Evolutionary conservation across 2,797 vertebrate genomes (phyloP).

Genomic region (Paedocypris micromegethes): DNA sequence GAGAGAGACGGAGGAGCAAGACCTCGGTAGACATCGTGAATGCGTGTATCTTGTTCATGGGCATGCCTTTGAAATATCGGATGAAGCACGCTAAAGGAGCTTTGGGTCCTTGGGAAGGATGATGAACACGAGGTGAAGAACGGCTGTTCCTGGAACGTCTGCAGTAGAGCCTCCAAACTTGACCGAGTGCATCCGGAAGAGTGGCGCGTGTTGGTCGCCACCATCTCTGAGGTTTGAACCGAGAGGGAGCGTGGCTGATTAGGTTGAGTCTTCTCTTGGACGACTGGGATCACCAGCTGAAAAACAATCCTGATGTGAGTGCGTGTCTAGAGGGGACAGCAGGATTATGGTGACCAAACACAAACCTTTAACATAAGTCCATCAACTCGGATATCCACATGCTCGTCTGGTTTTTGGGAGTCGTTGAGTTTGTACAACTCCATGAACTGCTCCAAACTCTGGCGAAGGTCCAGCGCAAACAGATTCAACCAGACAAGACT

Average conservation of each 20-base stretch:
- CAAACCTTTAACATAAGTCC: constrained; percentile 95
- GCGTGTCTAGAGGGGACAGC: too few relatives aligned
- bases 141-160: constrained; percentile 83
- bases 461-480: constrained; percentile 88
- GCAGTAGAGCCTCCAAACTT: constrained; percentile 86
- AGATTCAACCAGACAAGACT: constrained; percentile 97
- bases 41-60: constrained; percentile 87
- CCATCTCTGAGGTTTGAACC: constrained; percentile 95
- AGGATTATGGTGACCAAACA: too few relatives aligned
- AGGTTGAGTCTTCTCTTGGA: constrained; percentile 76
- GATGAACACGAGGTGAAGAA: constrained; percentile 82
- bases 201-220: constrained; percentile 90
- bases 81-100: constrained; percentile 75
- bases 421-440: constrained; percentile 93
- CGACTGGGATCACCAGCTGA: constrained; percentile 87
- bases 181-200: constrained; percentile 85
- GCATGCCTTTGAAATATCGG: constrained; percentile 89
- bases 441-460: constrained; percentile 97
- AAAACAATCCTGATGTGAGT: not conserved
- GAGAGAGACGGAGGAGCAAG: constrained; percentile 74
- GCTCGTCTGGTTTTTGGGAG: constrained; percentile 92
- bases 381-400: constrained; percentile 89
- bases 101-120: constrained; percentile 70
- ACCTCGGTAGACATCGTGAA: constrained; percentile 88
- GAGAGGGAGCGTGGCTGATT: constrained; percentile 88